Evolutionary conservation across 2,888 invertebrate species (phyloP).

Genomic region (Thysanoteuthis rhombus): DNA sequence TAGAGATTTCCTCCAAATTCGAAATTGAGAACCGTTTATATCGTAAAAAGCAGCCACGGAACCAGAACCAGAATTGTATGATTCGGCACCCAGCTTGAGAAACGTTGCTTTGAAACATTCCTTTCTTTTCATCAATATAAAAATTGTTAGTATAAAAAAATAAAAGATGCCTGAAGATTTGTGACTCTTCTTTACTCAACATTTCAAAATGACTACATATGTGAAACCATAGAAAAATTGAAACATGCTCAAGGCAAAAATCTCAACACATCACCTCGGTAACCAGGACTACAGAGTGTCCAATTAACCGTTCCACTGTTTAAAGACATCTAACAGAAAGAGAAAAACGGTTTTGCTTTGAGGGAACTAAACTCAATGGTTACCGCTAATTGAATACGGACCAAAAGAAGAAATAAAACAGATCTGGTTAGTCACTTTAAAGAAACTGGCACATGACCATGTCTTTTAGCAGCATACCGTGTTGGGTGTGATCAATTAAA

Average conservation of each 20-base stretch:
- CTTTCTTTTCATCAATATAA: not conserved
- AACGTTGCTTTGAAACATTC: not conserved
- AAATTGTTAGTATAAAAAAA: not conserved
- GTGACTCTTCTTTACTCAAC: not conserved
- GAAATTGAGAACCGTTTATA: too few relatives aligned
- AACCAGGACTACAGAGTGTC: not conserved
- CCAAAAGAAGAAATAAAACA: not conserved
- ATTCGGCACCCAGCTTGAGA: too few relatives aligned
- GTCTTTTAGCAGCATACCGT: not conserved
- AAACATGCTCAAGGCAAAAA: not conserved
- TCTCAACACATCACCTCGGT: not conserved
- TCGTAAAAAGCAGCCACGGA: too few relatives aligned
- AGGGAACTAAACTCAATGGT: not conserved
- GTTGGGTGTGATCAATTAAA: too few relatives aligned
- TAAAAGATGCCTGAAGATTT: not conserved
- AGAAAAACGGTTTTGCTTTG: not conserved
- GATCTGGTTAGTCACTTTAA: too few relatives aligned
- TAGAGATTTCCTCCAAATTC: too few relatives aligned
- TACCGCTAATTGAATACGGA: not conserved
- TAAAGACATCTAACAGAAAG: not conserved
- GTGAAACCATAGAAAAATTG: not conserved
- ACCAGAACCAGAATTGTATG: too few relatives aligned
- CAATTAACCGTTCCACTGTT: not conserved
- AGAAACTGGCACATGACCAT: not conserved
- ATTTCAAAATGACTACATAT: not conserved